These are phyloP conservation scores for Mythimna vitellina DNA, from an alignment of 2,888 invertebrate genomes.

Conservation along the genomic window DNA sequence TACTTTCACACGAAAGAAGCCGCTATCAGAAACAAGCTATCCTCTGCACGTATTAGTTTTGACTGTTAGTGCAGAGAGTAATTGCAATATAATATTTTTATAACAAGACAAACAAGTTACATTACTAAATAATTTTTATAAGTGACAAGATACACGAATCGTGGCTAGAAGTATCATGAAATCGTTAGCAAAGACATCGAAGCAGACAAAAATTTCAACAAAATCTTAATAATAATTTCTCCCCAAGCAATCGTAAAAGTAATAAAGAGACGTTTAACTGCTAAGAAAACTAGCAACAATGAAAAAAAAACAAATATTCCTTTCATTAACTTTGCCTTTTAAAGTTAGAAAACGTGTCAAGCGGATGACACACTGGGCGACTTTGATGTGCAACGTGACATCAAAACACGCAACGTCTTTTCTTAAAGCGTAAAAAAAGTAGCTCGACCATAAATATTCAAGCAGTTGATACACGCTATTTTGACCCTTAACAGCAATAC, in stretches of 20 bases:
- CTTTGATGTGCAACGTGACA: constrained; percentile 40
- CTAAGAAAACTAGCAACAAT: constrained; percentile 14
- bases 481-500: not conserved
- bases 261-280: constrained; percentile 33
- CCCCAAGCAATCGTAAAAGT: constrained; percentile 21
- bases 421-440: not conserved
- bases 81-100: too few species aligned
- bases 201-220: not conserved
- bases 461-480: not conserved
- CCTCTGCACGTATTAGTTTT: too few species aligned
- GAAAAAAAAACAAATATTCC: constrained; percentile 20
- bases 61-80: too few species aligned
- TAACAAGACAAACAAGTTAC: too few species aligned
- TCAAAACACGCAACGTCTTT: constrained; percentile 32
- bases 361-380: constrained; percentile 41
- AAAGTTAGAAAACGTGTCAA: constrained; percentile 58
- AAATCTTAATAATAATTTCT: not conserved
- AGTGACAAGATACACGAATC: too few species aligned
- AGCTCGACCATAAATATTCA: constrained; percentile 19
- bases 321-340: constrained; percentile 43
- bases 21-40: too few species aligned
- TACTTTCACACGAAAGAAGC: too few species aligned
- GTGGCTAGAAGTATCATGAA: too few species aligned
- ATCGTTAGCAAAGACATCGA: not conserved
- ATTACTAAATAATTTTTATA: too few species aligned